These are phyloP conservation scores for Gadus macrocephalus DNA, from an alignment of 2,113 vertebrate species.

Conservation along the genomic window DNA sequence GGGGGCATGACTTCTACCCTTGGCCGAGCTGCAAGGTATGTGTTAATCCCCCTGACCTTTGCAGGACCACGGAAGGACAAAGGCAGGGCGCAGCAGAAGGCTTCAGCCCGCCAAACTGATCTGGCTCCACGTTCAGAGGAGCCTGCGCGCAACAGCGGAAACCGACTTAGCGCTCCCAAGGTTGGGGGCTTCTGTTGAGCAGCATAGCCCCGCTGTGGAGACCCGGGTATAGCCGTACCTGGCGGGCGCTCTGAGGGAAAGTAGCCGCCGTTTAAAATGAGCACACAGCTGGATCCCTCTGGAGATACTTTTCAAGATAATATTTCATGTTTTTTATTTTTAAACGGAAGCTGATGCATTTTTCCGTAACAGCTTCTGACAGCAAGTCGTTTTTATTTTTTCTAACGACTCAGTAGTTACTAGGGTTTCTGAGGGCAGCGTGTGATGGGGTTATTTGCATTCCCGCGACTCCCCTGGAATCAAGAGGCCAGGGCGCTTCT, in stretches of 20 bases:
- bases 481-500: too few relatives aligned
- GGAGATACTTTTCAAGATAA: too few relatives aligned
- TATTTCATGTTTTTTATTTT: too few relatives aligned
- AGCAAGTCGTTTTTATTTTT: too few relatives aligned
- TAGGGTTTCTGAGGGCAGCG: too few relatives aligned
- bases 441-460: too few relatives aligned
- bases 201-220: slow-evolving; percentile 9
- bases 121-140: slow-evolving; percentile 54
- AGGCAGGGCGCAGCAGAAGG: slow-evolving; percentile 38
- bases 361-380: too few relatives aligned
- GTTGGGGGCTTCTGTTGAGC: slow-evolving; percentile 37
- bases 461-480: too few relatives aligned
- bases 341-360: too few relatives aligned
- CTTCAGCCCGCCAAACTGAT: slow-evolving; percentile 54
- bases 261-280: slow-evolving; percentile 5
- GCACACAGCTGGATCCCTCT: too few relatives aligned
- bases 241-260: slow-evolving; percentile 7
- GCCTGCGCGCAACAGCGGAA: slow-evolving; percentile 38
- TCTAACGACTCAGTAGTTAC: too few relatives aligned
- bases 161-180: slow-evolving; percentile 54
- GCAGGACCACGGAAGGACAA: slow-evolving; percentile 47
- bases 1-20: slow-evolving; percentile 31
- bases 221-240: too few relatives aligned
- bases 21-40: slow-evolving; percentile 57
- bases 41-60: slow-evolving; percentile 63